Conservation (phyloP, 2,113 vertebrate genomes). For the Poeciliopsis turrubarensis region DNA sequence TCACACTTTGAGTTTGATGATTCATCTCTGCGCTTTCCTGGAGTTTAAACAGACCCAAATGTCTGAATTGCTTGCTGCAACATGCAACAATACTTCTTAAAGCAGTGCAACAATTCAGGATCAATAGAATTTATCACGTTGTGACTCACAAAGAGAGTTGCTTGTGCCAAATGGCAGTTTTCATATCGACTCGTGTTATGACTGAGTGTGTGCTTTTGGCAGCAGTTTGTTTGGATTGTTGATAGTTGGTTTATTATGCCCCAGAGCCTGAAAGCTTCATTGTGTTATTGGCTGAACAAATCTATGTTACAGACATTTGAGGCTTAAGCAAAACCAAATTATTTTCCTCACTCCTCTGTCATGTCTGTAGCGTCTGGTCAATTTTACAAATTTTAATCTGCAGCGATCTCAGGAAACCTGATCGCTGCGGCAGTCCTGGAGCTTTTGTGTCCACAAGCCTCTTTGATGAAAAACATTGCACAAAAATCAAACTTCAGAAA, state of each 20-base stretch:
- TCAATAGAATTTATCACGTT: not conserved
- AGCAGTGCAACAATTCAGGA: slow-evolving; percentile 11
- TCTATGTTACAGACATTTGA: slow-evolving; percentile 2
- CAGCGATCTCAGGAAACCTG: not conserved
- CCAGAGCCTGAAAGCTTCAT: not conserved
- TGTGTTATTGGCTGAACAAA: slow-evolving; percentile 1
- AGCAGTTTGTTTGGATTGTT: slow-evolving; percentile 3
- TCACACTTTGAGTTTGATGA: not conserved
- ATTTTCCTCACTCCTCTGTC: not conserved
- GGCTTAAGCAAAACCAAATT: not conserved
- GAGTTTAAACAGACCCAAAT: slow-evolving; percentile 1
- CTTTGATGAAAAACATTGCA: not conserved
- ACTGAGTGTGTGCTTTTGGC: not conserved
- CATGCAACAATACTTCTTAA: slow-evolving; percentile 2
- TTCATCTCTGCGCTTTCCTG: not conserved
- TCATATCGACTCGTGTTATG: not conserved
- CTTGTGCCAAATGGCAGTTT: not conserved
- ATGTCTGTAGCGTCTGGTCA: not conserved
- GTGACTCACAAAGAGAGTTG: not conserved
- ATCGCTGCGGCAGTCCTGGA: not conserved
- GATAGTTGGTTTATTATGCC: slow-evolving; percentile 1
- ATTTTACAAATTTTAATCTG: not conserved
- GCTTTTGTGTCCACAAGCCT: not conserved
- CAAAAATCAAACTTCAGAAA: not conserved
- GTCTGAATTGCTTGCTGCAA: slow-evolving; percentile 1